Evolutionary conservation across 2,113 vertebrate species (phyloP), one percentile per base, ranked within the genome.

Genomic region (Tragelaphus imberbis): DNA sequence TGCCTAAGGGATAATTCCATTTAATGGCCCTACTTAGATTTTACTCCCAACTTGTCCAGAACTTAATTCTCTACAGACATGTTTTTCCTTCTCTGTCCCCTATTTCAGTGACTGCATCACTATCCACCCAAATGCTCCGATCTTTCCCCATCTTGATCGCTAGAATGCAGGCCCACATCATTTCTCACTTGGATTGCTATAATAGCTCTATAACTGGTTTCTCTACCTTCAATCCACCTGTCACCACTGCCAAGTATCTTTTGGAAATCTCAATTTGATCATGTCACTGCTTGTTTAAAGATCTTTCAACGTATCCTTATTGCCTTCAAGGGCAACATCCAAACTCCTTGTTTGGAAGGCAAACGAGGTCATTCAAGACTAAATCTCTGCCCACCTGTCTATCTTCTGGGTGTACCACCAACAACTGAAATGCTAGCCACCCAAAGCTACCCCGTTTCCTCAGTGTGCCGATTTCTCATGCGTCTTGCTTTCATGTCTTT

Each of bases 121-220:
- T 3, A 1, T 14, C 28, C 9, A 51, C 25, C 58, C 40, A 27
- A 44, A 28, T 16, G 28, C 55, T 63, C 28, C 2, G 3, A 21
- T 51, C 13, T 2, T 13, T 15, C 49, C 30, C 55, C 6, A 1
- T 33, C 7, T 3, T 17, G 47, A 3, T 30, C 2, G 0, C 56
- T 3, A 61, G 3, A 58, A 25, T 4, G 36, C 28, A 93, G 53
- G 17, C 30, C 13, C 75, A 16, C 36, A 10, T 33, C 71, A 16
- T 13, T 15, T 28, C 61, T 40, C 36, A 40, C 40, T 0, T 33
- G 56, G n/a, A 2, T 7, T 51, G 25, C 10, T 36, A 7, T 61
- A 61, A 75, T 0, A 61, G 61, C 53, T 63, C 63, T 16, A 6
- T 17, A 27, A 49, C 44, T 30, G 30, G 25, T 23, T 71, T 75